Percentiles rank a stretch among this genome's conserved stretches.
phyloP scores from a whole-genome alignment of 2,113 vertebrate species.

The Pycnonotus jocosus region DNA sequence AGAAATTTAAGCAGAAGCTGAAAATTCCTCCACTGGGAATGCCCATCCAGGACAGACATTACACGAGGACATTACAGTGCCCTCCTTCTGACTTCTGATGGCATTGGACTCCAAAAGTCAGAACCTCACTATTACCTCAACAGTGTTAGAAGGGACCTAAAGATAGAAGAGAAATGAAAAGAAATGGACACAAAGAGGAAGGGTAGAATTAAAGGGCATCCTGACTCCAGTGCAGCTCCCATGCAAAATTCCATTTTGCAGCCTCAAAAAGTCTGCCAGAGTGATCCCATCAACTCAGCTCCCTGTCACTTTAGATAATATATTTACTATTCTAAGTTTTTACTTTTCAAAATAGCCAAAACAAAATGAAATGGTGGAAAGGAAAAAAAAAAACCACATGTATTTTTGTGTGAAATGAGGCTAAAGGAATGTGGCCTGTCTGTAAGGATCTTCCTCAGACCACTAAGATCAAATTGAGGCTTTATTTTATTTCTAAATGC shows the following conservation, averaged over 20 bases:
- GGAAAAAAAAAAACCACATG: fast-evolving
- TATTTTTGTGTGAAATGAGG: not conserved
- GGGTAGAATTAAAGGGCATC: not conserved
- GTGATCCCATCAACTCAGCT: not conserved
- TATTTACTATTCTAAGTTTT: not conserved
- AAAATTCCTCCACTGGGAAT: not conserved
- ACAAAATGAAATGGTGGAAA: not conserved
- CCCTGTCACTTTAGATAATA: not conserved
- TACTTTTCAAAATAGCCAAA: not conserved
- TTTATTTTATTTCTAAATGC: not conserved
- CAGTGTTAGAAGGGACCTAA: not conserved
- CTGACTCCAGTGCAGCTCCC: no score
- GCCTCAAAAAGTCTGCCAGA: not conserved
- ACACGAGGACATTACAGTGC: fast-evolving
- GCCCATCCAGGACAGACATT: not conserved
- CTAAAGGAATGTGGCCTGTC: not conserved
- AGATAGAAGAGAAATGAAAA: not conserved
- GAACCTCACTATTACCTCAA: not conserved
- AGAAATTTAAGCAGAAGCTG: not conserved
- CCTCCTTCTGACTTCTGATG: not conserved
- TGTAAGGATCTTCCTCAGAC: not conserved
- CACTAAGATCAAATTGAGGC: not conserved
- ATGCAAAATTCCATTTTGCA: fast-evolving
- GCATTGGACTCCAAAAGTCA: not conserved
- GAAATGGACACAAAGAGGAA: not conserved